phyloP scores from a whole-genome alignment of 2,888 invertebrate species.

The Deilephila porcellus region DNA sequence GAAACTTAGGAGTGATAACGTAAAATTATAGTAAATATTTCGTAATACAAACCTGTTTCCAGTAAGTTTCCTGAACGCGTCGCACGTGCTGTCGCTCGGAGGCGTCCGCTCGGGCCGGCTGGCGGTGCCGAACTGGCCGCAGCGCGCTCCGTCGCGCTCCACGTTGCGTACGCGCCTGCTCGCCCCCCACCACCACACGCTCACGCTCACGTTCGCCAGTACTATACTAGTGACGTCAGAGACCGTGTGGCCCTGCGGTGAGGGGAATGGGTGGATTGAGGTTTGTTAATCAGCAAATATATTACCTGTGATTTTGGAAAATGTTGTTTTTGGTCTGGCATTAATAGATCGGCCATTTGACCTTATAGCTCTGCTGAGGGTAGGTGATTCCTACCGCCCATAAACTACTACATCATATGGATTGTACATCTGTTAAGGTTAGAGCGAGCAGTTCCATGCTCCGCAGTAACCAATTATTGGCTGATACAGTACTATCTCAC shows the following conservation, averaged over 20 bases:
- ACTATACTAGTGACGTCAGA: conserved; percentile 51
- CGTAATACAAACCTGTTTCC: conserved; percentile 36
- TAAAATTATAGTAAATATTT: too few relatives aligned
- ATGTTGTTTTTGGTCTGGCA: too few relatives aligned
- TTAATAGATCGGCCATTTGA: neutral
- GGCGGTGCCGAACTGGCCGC: conserved; percentile 72
- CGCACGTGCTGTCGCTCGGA: conserved; percentile 61
- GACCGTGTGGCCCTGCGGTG: conserved; percentile 68
- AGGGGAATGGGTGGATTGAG: conserved; percentile 81
- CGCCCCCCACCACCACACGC: conserved; percentile 70
- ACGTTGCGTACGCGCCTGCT: conserved; percentile 61
- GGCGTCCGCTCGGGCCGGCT: conserved; percentile 56
- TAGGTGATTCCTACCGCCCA: too few relatives aligned
- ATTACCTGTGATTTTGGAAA: too few relatives aligned
- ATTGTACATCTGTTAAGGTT: too few relatives aligned
- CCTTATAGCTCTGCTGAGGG: too few relatives aligned
- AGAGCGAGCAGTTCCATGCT: too few relatives aligned
- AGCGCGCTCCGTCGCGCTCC: conserved; percentile 56
- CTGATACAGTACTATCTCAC: too few relatives aligned
- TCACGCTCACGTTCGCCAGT: conserved; percentile 59
- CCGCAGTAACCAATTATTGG: too few relatives aligned
- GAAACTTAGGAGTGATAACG: too few relatives aligned
- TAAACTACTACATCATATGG: too few relatives aligned
- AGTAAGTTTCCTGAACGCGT: conserved; percentile 71
- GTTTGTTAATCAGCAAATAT: conserved; percentile 51